These are phyloP conservation scores for Buphagus erythrorhynchus DNA, from an alignment of 2,797 vertebrate genomes.

Conservation along the genomic window DNA sequence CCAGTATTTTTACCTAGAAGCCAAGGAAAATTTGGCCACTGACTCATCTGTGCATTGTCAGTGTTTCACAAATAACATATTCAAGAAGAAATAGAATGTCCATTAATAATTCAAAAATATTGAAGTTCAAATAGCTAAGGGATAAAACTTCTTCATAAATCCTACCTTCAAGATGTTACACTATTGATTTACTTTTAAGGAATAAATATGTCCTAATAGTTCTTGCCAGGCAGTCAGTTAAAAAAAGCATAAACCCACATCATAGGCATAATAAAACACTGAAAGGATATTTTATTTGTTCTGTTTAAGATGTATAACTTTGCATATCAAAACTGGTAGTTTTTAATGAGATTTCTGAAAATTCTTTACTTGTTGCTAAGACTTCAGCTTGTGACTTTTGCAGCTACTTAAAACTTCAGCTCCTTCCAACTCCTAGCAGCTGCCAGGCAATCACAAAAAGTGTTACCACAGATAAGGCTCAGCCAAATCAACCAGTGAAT, in stretches of 20 bases:
- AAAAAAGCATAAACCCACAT: neutral
- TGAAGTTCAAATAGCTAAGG: neutral
- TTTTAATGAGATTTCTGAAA: neutral
- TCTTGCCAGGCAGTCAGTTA: neutral
- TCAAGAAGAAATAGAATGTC: neutral
- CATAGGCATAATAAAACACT: neutral
- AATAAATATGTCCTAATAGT: neutral
- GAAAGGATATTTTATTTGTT: neutral
- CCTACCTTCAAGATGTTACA: neutral
- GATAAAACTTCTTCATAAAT: neutral
- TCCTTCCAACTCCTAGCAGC: neutral
- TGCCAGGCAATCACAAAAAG: neutral
- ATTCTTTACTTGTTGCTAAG: neutral
- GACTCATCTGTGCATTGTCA: neutral
- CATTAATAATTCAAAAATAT: neutral
- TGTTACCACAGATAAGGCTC: neutral
- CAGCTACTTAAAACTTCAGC: neutral
- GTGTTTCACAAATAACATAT: neutral
- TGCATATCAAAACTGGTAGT: neutral
- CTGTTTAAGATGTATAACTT: neutral
- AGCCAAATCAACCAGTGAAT: neutral
- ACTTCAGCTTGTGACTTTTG: neutral
- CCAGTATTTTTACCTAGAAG: neutral
- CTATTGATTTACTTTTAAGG: neutral
- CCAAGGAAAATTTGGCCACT: neutral